Evolutionary conservation across 2,888 invertebrate species (phyloP).

Genomic region (Eupithecia subfuscata): DNA sequence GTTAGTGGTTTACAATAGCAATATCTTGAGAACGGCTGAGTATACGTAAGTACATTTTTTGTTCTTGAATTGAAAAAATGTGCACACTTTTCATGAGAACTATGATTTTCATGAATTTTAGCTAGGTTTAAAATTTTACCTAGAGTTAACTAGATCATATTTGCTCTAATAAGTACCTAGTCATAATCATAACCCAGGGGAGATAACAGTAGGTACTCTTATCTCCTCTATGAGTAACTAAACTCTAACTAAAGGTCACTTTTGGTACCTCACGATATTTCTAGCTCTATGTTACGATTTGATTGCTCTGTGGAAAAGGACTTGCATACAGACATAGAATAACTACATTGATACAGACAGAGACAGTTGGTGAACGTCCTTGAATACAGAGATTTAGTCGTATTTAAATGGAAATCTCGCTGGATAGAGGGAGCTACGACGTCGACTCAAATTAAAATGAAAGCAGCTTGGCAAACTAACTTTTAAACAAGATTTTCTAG

Average conservation of each 20-base stretch:
- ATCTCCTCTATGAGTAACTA: not conserved
- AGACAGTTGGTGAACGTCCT: constrained; percentile 42
- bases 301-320: constrained; percentile 13
- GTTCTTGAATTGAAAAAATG: not conserved
- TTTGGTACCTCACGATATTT: not conserved
- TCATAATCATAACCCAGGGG: no score
- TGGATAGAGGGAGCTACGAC: constrained; percentile 31
- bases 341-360: not conserved
- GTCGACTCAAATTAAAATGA: constrained; percentile 38
- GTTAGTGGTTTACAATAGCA: no score
- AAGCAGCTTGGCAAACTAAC: constrained; percentile 21
- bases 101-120: not conserved
- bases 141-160: no score
- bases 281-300: not conserved
- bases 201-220: no score
- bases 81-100: not conserved
- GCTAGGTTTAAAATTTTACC: no score
- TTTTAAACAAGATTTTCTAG: constrained; percentile 25
- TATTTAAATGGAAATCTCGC: constrained; percentile 40
- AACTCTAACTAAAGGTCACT: not conserved
- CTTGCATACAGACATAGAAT: constrained; percentile 26
- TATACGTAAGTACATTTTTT: not conserved
- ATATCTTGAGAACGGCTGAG: no score
- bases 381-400: constrained; percentile 39
- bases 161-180: no score